Evolutionary conservation across 2,888 invertebrate species (phyloP), one percentile per base, ranked within the genome.

Genomic region (Arctia plantaginis): DNA sequence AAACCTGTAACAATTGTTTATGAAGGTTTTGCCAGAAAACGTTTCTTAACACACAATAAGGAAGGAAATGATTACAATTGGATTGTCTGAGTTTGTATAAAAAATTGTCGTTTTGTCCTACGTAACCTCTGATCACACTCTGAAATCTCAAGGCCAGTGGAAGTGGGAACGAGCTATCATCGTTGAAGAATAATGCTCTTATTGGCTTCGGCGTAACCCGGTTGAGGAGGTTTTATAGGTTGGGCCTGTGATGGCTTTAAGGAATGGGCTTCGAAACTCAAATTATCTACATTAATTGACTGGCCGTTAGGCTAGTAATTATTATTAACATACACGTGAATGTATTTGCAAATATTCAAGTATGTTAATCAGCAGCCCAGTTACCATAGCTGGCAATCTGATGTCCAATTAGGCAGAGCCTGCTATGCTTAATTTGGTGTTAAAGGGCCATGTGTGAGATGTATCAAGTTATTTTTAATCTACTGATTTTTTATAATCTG

Each of bases 1-100:
- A 18, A 62, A 33, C 47, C 33, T 30, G 23, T 47, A 33, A 33
- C 23, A 67, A 33, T 20, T 12, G 33, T 47, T 23, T 23, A 20
- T 67, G 67, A 67, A 67, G 67, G 47, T 33, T 30, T 67, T 62
- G n/a, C 23, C 23, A 67, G 47, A 67, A 44, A 47, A 47, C 67
- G 67, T 39, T 35, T 35, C 62, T 62, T 62, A 35, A 39, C 35
- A 47, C 64, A 33, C 51, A 33, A 71, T 47, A 69, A 69, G 69
- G 69, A 69, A 69, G 69, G 69, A 69, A 69, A 51, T 55, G n/a
- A 55, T 55, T 35, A 35, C 35, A 7, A 69, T 51, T 55, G 33
- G n/a, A 33, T 69, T 69, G 69, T 51, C n/a, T 3, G 27, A 18
- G n/a, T 23, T 69, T 35, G 27, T 12, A 62, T 18, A 62, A 62